Evolutionary conservation across 2,888 invertebrate genomes (phyloP), one percentile per base, ranked within the genome.

Genomic region (Melikaiella ostensackeni): DNA sequence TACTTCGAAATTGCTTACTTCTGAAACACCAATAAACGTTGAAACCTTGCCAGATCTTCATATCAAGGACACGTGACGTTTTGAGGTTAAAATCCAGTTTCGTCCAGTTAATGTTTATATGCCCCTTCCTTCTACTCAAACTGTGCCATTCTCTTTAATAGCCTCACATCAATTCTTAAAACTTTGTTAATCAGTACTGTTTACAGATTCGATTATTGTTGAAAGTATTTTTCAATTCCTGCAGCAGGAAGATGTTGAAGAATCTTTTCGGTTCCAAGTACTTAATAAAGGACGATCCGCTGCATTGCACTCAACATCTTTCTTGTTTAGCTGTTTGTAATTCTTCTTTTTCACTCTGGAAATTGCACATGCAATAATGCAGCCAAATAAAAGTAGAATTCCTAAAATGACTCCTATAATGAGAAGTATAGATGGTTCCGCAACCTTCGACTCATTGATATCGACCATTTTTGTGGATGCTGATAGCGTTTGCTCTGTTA

Each of bases 291-390:
- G 81, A 24, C 80, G 73, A 11, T 64, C 74, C 9, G 66, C 38
- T 30, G 78, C 77, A 61, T 79, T 78, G 11, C 4, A 59, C 5
- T 73, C 79, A 19, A 66, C 77, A 33, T 63, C 63, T 50, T 46
- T 57, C 21, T 55, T 77, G 46, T 79, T 77, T 19, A 82, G 30
- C 21, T 75, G 76, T 19, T 78, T 76, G n/a, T 82, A 81, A 66
- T 82, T 80, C 33, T 81, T 82, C 46, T 77, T 80, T 30, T 75
- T 82, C 77, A 78, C 78, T 33, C 50, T 66, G 21, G 50, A 77
- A 59, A 80, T 70, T 24, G 77, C 73, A 57, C 59, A 63, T 42
- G 77, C 16, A 16, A 75, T 73, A 19, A 82, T 62, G 19, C 79
- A 78, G 27, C 79, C 78, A 21, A 82, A 57, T 46, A 80, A 61